Conservation (phyloP, 2,797 vertebrate species). For the Cebuella pygmaea region DNA sequence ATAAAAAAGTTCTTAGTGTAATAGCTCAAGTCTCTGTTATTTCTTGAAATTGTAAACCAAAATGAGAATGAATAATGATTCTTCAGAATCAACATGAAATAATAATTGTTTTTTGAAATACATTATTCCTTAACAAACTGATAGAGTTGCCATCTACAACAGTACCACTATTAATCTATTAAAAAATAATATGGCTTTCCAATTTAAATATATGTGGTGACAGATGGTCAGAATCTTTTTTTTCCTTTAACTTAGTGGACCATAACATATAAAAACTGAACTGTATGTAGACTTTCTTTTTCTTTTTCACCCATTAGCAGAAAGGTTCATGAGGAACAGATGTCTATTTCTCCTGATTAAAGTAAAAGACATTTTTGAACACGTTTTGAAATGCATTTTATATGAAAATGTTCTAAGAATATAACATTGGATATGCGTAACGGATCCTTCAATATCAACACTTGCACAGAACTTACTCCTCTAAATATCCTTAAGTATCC, state of each 20-base stretch:
- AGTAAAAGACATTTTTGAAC: neutral
- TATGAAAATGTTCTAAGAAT: neutral
- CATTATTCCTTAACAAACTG: neutral
- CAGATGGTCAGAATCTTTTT: constrained; percentile 39
- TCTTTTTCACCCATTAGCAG: constrained; percentile 30
- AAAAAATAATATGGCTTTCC: neutral
- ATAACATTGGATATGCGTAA: neutral
- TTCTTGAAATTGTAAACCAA: constrained; percentile 28
- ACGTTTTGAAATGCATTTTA: constrained; percentile 17
- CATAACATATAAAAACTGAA: constrained; percentile 44
- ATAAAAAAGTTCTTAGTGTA: neutral
- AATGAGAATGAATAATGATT: neutral
- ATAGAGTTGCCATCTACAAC: neutral
- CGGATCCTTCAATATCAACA: neutral
- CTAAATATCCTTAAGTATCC: neutral
- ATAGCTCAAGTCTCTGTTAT: neutral
- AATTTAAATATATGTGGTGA: constrained; percentile 42
- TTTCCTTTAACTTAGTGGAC: constrained; percentile 11
- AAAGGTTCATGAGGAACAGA: constrained; percentile 45
- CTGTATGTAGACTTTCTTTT: neutral
- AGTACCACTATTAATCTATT: neutral
- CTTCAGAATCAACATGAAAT: neutral
- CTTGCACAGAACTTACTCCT: neutral
- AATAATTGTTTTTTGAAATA: neutral
- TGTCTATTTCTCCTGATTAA: constrained; percentile 34